A percentile compares a stretch with the other conserved stretches of the same genome.
Conservation (phyloP, 2,797 vertebrate genomes). For the Manis pentadactyla region DNA sequence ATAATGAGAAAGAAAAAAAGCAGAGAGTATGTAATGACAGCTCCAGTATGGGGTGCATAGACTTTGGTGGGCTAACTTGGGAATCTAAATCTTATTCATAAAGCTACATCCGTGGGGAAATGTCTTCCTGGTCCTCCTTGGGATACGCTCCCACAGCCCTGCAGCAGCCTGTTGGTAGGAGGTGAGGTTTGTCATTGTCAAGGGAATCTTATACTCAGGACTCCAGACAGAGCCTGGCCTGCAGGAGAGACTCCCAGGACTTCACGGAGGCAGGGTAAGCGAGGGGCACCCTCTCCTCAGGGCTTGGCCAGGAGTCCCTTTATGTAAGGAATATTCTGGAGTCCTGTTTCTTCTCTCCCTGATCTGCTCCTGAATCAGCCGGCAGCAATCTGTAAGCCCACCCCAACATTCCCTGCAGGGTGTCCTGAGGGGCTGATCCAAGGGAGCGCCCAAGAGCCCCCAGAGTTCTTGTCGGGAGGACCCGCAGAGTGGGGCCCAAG, state of each 20-base stretch:
- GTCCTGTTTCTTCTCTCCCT: not conserved
- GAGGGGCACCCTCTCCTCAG: not conserved
- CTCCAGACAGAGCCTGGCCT: not conserved
- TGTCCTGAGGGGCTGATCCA: not conserved
- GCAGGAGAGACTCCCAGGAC: not conserved
- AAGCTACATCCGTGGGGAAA: not conserved
- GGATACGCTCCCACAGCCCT: not conserved
- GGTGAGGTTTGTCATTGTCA: not conserved
- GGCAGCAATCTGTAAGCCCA: not conserved
- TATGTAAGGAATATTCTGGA: not conserved
- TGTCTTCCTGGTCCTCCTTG: not conserved
- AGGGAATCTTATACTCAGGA: not conserved
- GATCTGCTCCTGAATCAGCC: not conserved
- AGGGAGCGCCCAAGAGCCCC: not conserved
- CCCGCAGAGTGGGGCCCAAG: not conserved
- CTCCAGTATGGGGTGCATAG: not conserved
- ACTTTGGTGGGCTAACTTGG: not conserved
- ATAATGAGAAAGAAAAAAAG: not conserved
- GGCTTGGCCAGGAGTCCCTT: not conserved
- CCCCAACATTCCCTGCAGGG: not conserved
- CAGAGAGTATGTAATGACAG: not conserved
- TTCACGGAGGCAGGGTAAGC: not conserved
- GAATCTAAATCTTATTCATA: not conserved
- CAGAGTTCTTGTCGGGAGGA: too few species aligned
- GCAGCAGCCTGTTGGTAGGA: not conserved